Evolutionary conservation across 1,140 invertebrate species (phyloP), one percentile per base, ranked within the genome.

Genomic region (Drosophila arawakana): DNA sequence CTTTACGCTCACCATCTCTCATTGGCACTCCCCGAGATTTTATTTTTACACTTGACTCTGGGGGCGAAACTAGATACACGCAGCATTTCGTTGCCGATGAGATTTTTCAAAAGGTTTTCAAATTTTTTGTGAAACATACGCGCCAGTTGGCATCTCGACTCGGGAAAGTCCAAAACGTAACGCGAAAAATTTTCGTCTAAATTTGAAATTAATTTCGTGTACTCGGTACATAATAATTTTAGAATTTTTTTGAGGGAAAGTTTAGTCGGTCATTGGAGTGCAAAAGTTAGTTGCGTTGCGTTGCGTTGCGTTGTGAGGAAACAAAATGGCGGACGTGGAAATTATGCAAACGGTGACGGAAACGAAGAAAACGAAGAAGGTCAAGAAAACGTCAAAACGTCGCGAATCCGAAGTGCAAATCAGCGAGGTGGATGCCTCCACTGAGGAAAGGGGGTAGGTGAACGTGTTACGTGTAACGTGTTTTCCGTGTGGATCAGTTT

Each of bases 361-460:
- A 94, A 95, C 96, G 93, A 97, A 97, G 93, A 94, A 95, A 90
- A 96, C 96, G 92, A 96, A 96, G 93, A 97, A 97, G 95, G 96
- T 97, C 93, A 97, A 97, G 94, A 97, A 97, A 93, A 95, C 95
- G 80, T 96, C 95, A 70, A 96, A 96, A 92, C 95, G 96, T 91
- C 94, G 96, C 93, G 96, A 97, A 92, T 95, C 95, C 78, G 96
- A 97, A 92, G 95, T 96, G 92, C 96, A 95, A 93, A 96, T 97
- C 93, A 96, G 95, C 80, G 96, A 97, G 91, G 93, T 96, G 92
- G 95, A 96, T 90, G 95, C 95, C 93, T 94, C 90, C 84, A 80
- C 54, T 61, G 91, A 95, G 92, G 95, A 96, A 93, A 94, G 95
- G 94, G 96, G 96, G 96, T 97, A 97, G 96, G 96, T 96, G 96